These are phyloP conservation scores for Ataeniobius toweri DNA, from an alignment of 2,797 vertebrate genomes.

Conservation along the genomic window DNA sequence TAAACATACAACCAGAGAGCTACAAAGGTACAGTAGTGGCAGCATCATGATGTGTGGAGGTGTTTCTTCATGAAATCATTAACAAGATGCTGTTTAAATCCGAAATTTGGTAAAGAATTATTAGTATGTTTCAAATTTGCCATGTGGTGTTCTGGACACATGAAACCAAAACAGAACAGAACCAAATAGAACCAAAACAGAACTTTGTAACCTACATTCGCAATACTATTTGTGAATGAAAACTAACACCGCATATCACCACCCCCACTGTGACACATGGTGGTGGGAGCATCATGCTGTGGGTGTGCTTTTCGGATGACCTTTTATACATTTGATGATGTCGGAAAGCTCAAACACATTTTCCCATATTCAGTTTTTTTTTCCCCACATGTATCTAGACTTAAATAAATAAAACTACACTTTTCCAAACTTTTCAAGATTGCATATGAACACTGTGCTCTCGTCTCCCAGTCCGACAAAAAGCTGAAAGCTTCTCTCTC, in stretches of 20 bases:
- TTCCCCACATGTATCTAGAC: neutral
- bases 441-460: neutral
- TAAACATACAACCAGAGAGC: too few relatives aligned
- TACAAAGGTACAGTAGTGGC: too few relatives aligned
- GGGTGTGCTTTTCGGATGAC: neutral
- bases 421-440: neutral
- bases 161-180: neutral
- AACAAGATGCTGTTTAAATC: neutral
- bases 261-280: neutral
- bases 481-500: constrained; percentile 53
- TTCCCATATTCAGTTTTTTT: too few relatives aligned
- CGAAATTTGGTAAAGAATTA: neutral
- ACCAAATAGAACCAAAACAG: neutral
- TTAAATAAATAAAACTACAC: neutral
- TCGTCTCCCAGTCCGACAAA: constrained; percentile 1
- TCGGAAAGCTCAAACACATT: neutral
- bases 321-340: neutral
- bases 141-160: neutral
- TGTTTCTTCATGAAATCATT: neutral
- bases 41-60: neutral
- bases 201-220: neutral
- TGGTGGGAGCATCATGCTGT: neutral
- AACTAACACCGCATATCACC: neutral
- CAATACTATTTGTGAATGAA: neutral
- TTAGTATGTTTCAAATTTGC: too few relatives aligned